Evolutionary conservation across 1,140 invertebrate genomes (phyloP).

Genomic region (Cotesia typhae): DNA sequence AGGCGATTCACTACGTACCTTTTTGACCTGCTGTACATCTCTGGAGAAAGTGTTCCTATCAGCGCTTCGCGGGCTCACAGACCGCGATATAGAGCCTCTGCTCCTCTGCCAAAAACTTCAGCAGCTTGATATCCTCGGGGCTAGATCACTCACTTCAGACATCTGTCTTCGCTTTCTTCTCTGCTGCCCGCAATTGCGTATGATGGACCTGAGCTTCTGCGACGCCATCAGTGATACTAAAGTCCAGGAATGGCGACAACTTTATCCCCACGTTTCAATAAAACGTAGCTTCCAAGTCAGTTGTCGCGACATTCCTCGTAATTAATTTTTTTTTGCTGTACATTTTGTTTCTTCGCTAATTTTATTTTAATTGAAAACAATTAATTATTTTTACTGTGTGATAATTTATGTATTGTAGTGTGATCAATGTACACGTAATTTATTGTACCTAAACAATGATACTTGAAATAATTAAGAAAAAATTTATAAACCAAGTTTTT

Average conservation of each 20-base stretch:
- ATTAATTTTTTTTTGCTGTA: conserved; percentile 24
- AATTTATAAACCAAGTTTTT: too few species aligned
- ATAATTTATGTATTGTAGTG: not conserved
- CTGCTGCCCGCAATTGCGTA: conserved; percentile 69
- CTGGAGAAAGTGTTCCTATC: conserved; percentile 81
- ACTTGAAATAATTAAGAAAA: conserved; percentile 1
- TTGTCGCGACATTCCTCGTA: conserved; percentile 41
- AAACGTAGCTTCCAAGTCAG: conserved; percentile 66
- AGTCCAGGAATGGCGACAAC: conserved; percentile 70
- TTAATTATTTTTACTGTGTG: not conserved
- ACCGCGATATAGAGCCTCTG: conserved; percentile 78
- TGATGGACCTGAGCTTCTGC: conserved; percentile 89
- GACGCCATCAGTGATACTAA: conserved; percentile 77
- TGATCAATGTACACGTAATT: conserved; percentile 12
- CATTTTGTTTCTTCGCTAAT: conserved; percentile 1
- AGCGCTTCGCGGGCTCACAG: conserved; percentile 79
- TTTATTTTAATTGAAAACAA: not conserved
- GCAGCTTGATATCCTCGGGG: conserved; percentile 85
- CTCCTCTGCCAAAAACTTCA: conserved; percentile 73
- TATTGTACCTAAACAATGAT: conserved; percentile 16
- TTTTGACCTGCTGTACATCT: conserved; percentile 69
- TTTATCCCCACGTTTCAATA: conserved; percentile 72
- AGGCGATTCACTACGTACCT: conserved; percentile 62
- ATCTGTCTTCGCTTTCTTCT: conserved; percentile 72
- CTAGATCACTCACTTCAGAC: conserved; percentile 76